Conservation (phyloP, 2,797 vertebrate genomes). For the Darevskia mixta region DNA sequence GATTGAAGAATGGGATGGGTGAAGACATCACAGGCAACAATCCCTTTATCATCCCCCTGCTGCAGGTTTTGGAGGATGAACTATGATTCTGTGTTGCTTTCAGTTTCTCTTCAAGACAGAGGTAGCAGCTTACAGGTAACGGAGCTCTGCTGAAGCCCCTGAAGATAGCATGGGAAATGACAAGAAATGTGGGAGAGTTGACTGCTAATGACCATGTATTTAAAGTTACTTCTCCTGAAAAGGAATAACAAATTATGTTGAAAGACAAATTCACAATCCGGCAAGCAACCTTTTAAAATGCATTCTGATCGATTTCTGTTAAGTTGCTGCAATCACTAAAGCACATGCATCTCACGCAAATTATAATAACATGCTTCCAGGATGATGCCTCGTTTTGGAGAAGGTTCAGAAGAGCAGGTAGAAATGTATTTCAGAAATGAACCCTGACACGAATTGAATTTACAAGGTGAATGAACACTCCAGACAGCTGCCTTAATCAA, state of each 20-base stretch:
- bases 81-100: background rate
- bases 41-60: background rate
- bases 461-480: slow-evolving; percentile 64
- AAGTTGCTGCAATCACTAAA: background rate
- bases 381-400: background rate
- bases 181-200: background rate
- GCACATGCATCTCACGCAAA: background rate
- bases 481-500: slow-evolving; percentile 64
- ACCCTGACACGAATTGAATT: slow-evolving; percentile 44
- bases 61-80: background rate
- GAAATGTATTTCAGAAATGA: slow-evolving; percentile 54
- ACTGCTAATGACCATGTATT: background rate
- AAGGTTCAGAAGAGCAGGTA: slow-evolving; percentile 20
- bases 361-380: slow-evolving; percentile 13
- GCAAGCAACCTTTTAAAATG: background rate
- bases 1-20: background rate
- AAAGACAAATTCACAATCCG: background rate
- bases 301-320: background rate
- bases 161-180: background rate
- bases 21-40: background rate
- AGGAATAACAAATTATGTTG: background rate
- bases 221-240: slow-evolving; percentile 4
- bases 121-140: background rate
- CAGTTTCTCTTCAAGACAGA: background rate
- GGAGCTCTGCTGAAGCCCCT: background rate